A percentile compares a stretch with the other conserved stretches of the same genome.
These are phyloP conservation scores for Charanyca ferruginea DNA, from an alignment of 2,888 invertebrate species.

Conservation along the genomic window DNA sequence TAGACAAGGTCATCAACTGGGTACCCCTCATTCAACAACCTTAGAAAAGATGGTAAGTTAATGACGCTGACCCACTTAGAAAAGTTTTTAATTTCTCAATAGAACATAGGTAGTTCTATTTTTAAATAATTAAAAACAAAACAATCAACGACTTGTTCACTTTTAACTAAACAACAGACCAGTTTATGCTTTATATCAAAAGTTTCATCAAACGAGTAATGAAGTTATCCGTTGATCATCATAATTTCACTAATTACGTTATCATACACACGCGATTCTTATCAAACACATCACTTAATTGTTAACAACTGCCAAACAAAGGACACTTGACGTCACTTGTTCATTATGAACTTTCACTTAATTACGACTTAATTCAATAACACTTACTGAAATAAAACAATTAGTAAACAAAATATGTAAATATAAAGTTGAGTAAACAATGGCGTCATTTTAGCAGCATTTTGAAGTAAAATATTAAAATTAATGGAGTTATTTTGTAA, in stretches of 20 bases:
- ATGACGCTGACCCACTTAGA: too few relatives aligned
- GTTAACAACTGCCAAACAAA: conserved; percentile 71
- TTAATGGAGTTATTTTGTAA: conserved; percentile 5
- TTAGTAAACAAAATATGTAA: conserved; percentile 22
- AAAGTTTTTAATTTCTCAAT: too few relatives aligned
- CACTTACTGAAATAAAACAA: conserved; percentile 57
- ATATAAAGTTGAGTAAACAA: background rate
- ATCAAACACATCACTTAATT: conserved; percentile 65
- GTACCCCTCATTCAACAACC: too few relatives aligned
- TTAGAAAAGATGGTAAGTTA: too few relatives aligned
- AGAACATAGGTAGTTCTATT: background rate
- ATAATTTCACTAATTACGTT: conserved; percentile 23
- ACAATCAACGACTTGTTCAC: background rate
- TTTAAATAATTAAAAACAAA: background rate
- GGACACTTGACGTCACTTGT: conserved; percentile 72
- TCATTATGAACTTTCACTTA: conserved; percentile 60
- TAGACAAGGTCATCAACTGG: too few relatives aligned
- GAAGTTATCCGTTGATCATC: background rate
- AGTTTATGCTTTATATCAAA: conserved; percentile 5
- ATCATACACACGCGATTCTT: conserved; percentile 47
- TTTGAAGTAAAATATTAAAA: conserved; percentile 5
- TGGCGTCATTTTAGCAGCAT: conserved; percentile 3
- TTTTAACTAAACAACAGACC: too few relatives aligned
- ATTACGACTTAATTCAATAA: conserved; percentile 17
- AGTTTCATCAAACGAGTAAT: conserved; percentile 7